Base-by-base conservation (phyloP, 2,888 invertebrate genomes). In the Holacanthella duospinosa region DNA sequence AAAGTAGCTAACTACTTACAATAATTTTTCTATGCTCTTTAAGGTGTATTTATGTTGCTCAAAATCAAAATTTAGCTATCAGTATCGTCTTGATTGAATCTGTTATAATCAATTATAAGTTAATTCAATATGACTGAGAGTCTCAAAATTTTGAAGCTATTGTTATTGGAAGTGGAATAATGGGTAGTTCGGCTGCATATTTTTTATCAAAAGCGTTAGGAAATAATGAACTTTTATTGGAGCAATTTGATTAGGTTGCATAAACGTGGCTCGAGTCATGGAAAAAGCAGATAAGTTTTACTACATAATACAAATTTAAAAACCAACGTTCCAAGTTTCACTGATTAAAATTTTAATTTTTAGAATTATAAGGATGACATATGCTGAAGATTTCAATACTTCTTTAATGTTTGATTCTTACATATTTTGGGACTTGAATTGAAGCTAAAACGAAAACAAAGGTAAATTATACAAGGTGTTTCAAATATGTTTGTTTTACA, bases 221-320 rank as follows among this genome's bases (percentile, higher is more conserved):
- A 1, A 43, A 64, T 1, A 62, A 64, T n/a, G 64, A 65, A 0
- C 59, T 70, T 3, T 59, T 71, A n/a, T 44, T 72, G 28, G 72
- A 72, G 26, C 70, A 71, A 54, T 72, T 67, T 61, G 70, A 72
- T 43, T n/a, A 68, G 67, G 43, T 63, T 72, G 4, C 69, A 72
- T 44, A 43, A 66, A n/a, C 61, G 64, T 19, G 72, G 72, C 1
- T 70, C 72, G 4, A 69, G 69, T 63, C 72, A 72, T 62, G 72
- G 72, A 2, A 68, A 70, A 21, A 68, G 68, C 26, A 67, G 72
- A 70, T 72, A 53, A 24, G 12, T 26, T 24, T 43, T 4, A 29
- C 12, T 29, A 2, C 44, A 25, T 21, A 26, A 9, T 53, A 3
- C 3, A 24, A 9, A 19, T 59, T 59, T 59, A 44, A 28, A 43